phyloP scores from a whole-genome alignment of 2,113 vertebrate species.

The Petrocephalus microphthalmus region DNA sequence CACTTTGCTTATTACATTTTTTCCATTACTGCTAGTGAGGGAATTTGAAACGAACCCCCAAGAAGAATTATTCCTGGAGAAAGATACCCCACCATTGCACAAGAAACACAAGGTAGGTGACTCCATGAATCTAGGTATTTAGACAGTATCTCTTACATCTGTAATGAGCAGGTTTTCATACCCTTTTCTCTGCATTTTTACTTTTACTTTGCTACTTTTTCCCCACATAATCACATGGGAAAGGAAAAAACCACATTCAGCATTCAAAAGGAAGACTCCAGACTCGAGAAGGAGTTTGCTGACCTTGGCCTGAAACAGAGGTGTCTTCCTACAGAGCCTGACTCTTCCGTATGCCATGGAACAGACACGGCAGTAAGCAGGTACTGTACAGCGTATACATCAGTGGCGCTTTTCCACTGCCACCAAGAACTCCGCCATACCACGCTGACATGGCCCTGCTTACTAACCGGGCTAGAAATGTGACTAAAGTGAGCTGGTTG shows the following conservation, averaged over 20 bases:
- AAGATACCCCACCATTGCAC: neutral
- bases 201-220: neutral
- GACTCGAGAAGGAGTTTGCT: neutral
- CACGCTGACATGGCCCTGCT: neutral
- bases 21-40: neutral
- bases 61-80: neutral
- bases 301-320: neutral
- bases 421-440: neutral
- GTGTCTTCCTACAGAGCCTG: neutral
- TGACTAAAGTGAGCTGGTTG: neutral
- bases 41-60: neutral
- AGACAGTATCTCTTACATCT: neutral
- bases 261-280: neutral
- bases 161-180: neutral
- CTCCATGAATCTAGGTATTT: neutral
- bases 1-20: neutral
- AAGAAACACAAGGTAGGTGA: slow-evolving; percentile 11
- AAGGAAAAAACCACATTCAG: neutral
- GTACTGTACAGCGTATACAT: neutral
- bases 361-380: neutral
- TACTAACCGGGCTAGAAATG: neutral
- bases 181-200: neutral
- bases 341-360: neutral
- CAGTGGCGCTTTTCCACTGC: neutral
- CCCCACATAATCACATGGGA: neutral